Percentiles rank a stretch among this genome's conserved stretches.
Conservation (phyloP, 1,140 invertebrate genomes). For the Apis laboriosa region DNA sequence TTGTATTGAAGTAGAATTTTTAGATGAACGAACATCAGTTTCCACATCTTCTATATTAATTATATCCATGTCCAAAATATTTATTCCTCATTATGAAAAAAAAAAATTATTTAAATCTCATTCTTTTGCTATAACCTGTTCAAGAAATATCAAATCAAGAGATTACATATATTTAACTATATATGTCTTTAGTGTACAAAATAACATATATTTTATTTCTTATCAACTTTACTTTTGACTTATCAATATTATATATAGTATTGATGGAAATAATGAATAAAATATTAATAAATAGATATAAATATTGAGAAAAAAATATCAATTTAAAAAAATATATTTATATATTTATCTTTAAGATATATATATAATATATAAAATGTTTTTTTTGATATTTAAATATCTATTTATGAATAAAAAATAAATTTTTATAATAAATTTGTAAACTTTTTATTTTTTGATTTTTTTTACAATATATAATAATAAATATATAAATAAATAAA, state of each 20-base stretch:
- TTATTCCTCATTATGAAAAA: conserved; percentile 33
- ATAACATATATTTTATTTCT: not conserved
- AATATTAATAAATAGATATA: not conserved
- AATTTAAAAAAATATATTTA: not conserved
- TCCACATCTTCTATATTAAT: conserved; percentile 77
- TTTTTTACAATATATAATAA: too few species aligned
- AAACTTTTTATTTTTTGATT: not conserved
- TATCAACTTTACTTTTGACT: not conserved
- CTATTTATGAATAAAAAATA: not conserved
- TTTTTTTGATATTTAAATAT: not conserved
- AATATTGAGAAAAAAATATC: not conserved
- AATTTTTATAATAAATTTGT: not conserved
- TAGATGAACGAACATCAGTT: conserved; percentile 71
- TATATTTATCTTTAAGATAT: not conserved
- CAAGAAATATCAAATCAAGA: not conserved
- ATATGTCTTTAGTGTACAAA: not conserved
- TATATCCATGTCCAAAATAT: conserved; percentile 69
- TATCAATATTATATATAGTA: not conserved
- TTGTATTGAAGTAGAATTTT: conserved; percentile 68
- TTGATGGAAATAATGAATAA: not conserved
- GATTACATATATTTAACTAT: not conserved
- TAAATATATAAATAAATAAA: not conserved
- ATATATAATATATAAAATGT: not conserved
- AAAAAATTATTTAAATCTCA: conserved; percentile 8
- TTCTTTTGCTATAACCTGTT: conserved; percentile 22